These are phyloP conservation scores for Plemyria rubiginata DNA, from an alignment of 2,888 invertebrate genomes.

Conservation along the genomic window DNA sequence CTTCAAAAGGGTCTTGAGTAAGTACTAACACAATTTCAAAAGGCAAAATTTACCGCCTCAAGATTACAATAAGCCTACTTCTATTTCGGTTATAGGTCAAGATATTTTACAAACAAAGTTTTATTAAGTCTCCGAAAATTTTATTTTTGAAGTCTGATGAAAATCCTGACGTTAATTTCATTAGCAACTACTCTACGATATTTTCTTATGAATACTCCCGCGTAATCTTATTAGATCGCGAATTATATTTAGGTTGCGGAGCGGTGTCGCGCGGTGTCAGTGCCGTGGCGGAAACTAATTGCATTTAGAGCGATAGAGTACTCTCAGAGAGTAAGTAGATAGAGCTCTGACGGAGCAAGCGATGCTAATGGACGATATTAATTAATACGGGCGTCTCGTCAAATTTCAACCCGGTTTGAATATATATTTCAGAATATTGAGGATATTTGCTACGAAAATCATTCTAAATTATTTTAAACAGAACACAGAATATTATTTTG, in stretches of 20 bases:
- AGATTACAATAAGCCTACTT: neutral
- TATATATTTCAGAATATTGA: slow-evolving; percentile 62
- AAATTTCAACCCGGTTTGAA: slow-evolving; percentile 68
- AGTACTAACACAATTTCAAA: too few species aligned
- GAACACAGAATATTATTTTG: slow-evolving; percentile 19
- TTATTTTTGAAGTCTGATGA: neutral
- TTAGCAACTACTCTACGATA: slow-evolving; percentile 58
- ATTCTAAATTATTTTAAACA: too few species aligned
- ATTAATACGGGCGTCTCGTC: slow-evolving; percentile 79
- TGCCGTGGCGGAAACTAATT: slow-evolving; percentile 72
- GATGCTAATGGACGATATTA: slow-evolving; percentile 82
- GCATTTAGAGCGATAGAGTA: slow-evolving; percentile 77
- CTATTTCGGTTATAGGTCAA: too few species aligned
- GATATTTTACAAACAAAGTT: too few species aligned
- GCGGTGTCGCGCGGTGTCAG: slow-evolving; percentile 71
- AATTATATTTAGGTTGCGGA: slow-evolving; percentile 77
- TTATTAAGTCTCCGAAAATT: neutral
- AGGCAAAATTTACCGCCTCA: too few species aligned
- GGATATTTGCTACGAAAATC: slow-evolving; percentile 35
- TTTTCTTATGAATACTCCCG: slow-evolving; percentile 73
- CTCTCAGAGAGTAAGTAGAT: slow-evolving; percentile 48
- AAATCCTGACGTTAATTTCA: slow-evolving; percentile 54
- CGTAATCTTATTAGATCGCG: slow-evolving; percentile 74
- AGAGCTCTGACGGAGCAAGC: slow-evolving; percentile 61
- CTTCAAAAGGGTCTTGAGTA: too few species aligned